Conservation (phyloP, 2,888 invertebrate species). For the Drosophila siamana region DNA sequence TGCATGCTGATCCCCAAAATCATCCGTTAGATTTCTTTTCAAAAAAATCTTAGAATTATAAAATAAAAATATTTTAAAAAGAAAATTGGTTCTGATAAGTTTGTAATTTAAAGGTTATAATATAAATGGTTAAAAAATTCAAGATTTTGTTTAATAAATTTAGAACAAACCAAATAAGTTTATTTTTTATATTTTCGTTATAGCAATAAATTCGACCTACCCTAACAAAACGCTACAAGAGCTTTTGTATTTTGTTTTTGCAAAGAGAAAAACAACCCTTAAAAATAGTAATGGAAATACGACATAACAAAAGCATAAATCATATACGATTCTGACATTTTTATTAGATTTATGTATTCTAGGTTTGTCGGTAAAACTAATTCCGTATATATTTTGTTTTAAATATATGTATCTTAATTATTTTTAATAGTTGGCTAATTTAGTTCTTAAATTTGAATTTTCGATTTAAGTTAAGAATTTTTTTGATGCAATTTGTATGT, state of each 20-base stretch:
- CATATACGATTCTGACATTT: slow-evolving; percentile 52
- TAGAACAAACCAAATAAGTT: not conserved
- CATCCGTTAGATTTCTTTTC: no score
- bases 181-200: no score
- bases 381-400: slow-evolving; percentile 58
- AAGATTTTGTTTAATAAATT: not conserved
- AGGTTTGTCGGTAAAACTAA: slow-evolving; percentile 70
- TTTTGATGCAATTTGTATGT: slow-evolving; percentile 47
- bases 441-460: slow-evolving; percentile 62
- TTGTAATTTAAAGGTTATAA: no score
- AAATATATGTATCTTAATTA: slow-evolving; percentile 56
- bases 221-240: not conserved
- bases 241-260: not conserved
- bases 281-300: not conserved
- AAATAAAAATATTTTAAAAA: no score
- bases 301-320: slow-evolving; percentile 5
- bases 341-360: slow-evolving; percentile 62
- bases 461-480: slow-evolving; percentile 41
- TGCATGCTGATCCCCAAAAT: no score
- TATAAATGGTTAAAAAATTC: no score
- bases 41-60: no score
- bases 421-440: slow-evolving; percentile 61
- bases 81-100: no score
- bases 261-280: not conserved
- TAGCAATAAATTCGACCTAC: no score